phyloP scores from a whole-genome alignment of 2,113 vertebrate species.

The Rhinoptilus africanus region DNA sequence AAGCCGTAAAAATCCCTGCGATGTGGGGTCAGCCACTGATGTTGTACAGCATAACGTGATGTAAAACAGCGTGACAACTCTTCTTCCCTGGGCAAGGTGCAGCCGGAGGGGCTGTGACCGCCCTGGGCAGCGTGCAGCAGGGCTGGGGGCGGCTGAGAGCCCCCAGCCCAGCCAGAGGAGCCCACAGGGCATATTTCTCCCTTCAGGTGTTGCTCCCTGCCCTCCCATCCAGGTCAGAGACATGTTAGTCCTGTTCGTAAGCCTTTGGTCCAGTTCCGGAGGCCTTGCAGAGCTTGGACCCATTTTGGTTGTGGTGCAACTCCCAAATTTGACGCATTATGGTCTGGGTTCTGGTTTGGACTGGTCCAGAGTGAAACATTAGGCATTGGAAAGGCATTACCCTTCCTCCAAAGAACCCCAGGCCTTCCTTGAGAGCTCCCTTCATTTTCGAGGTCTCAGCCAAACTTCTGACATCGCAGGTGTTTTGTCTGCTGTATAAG shows the following conservation, averaged over 20 bases:
- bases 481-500: not conserved
- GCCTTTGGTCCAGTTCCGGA: not conserved
- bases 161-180: not conserved
- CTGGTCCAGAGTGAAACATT: not conserved
- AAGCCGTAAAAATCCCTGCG: not conserved
- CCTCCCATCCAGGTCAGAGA: not conserved
- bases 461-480: not conserved
- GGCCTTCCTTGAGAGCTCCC: not conserved
- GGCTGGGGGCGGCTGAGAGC: not conserved
- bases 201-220: not conserved
- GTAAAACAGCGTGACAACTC: not conserved
- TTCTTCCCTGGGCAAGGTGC: accelerated
- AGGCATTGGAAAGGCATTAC: not conserved
- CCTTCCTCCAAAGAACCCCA: not conserved
- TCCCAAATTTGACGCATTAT: accelerated
- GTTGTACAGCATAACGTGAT: too few relatives aligned
- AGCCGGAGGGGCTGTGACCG: not conserved
- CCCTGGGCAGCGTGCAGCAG: not conserved
- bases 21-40: not conserved
- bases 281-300: not conserved
- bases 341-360: not conserved
- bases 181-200: not conserved
- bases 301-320: accelerated
- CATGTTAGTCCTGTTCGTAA: accelerated
- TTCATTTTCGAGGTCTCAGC: not conserved